Conservation (phyloP, 2,797 vertebrate genomes). For the Florisuga fusca region DNA sequence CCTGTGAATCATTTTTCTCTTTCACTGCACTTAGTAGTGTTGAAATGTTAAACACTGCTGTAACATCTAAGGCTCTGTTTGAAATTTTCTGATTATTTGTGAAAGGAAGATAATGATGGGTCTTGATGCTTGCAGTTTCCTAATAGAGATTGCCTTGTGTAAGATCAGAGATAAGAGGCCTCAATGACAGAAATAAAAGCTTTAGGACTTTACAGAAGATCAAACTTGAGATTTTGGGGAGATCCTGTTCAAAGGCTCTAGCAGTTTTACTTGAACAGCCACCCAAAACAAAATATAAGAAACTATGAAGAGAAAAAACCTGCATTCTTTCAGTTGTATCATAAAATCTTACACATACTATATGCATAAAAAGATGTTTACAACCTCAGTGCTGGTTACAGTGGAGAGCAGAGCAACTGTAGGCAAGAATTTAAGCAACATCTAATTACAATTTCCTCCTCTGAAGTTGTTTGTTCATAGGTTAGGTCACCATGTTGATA, state of each 20-base stretch:
- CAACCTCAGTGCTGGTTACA: background rate
- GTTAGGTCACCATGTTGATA: background rate
- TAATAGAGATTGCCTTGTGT: background rate
- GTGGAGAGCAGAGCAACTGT: background rate
- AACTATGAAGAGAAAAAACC: conserved; percentile 27
- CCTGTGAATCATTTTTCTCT: conserved; percentile 27
- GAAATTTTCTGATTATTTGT: conserved; percentile 38
- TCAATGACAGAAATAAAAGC: conserved; percentile 33
- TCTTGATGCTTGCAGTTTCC: conserved; percentile 5
- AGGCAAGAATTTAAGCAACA: background rate
- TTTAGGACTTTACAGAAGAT: conserved; percentile 10
- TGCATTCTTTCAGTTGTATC: background rate
- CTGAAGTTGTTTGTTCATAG: conserved; percentile 13
- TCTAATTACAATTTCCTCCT: background rate
- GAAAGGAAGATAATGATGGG: conserved; percentile 12
- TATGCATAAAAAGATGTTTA: conserved; percentile 36
- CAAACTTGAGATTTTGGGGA: background rate
- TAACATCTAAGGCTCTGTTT: background rate
- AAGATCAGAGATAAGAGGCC: conserved; percentile 28
- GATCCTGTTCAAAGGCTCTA: background rate
- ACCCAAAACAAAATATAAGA: conserved; percentile 44
- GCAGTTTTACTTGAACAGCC: conserved; percentile 26
- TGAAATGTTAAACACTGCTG: conserved; percentile 15
- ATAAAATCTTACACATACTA: background rate
- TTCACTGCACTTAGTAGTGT: background rate